Percentiles rank a stretch among this genome's conserved stretches.
Evolutionary conservation across 64 coral and sea anemone genomes (phyloP).

Genomic region (Trachythela sp.): DNA sequence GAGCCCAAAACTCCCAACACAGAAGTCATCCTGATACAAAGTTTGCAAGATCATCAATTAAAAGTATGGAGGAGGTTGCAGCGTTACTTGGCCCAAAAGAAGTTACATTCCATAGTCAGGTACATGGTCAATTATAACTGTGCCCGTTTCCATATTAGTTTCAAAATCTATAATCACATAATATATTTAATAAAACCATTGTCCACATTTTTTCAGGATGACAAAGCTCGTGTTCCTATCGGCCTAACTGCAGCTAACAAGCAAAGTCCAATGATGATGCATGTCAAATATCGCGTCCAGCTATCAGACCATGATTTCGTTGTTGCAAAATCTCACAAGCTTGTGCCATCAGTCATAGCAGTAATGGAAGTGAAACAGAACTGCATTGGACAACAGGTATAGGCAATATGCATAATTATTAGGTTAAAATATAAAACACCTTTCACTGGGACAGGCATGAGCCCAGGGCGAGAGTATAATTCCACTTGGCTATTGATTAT

Average conservation of each 20-base stretch:
- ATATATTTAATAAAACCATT: neutral
- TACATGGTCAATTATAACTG: neutral
- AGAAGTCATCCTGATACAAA: slow-evolving; percentile 14
- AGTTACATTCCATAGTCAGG: slow-evolving; percentile 19
- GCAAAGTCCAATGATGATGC: slow-evolving; percentile 16
- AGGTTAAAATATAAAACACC: no score
- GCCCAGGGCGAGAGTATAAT: no score
- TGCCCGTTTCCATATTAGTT: neutral
- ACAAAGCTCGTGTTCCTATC: slow-evolving; percentile 10
- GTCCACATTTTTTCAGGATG: neutral
- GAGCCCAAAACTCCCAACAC: neutral
- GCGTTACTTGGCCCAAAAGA: neutral
- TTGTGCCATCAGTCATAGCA: slow-evolving; percentile 9
- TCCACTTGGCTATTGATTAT: no score
- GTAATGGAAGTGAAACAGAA: slow-evolving; percentile 13
- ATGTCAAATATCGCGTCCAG: slow-evolving; percentile 1
- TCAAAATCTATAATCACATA: neutral
- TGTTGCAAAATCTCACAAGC: slow-evolving; percentile 23
- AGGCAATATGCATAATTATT: no score
- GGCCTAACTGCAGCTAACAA: neutral
- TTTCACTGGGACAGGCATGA: no score
- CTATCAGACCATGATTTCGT: slow-evolving; percentile 9
- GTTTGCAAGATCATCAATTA: neutral
- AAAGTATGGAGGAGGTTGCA: neutral
- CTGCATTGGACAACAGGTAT: neutral